Percentiles rank a stretch among this genome's conserved stretches.
Evolutionary conservation across 2,888 invertebrate species (phyloP).

Genomic region (Poecilus cupreus): DNA sequence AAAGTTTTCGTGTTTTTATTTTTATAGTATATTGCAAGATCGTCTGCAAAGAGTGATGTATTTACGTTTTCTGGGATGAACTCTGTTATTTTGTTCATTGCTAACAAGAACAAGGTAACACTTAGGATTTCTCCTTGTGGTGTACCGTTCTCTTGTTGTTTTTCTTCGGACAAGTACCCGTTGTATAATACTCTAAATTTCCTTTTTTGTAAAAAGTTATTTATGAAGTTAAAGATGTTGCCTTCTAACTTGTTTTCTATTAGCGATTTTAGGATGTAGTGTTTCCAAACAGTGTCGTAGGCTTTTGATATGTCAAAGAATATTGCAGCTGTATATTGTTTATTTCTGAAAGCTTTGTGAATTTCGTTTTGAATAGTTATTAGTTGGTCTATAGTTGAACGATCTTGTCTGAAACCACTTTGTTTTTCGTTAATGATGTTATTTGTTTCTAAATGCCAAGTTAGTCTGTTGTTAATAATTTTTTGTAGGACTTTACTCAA

Average conservation of each 20-base stretch:
- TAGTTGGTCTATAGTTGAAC: neutral
- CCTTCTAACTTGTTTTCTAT: neutral
- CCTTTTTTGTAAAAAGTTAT: neutral
- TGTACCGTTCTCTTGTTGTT: no score
- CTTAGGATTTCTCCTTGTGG: no score
- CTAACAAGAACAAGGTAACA: no score
- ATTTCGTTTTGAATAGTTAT: conserved; percentile 1
- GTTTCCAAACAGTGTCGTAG: neutral
- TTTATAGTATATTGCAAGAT: neutral
- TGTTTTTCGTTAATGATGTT: neutral
- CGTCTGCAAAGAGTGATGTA: neutral
- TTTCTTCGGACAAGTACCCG: no score
- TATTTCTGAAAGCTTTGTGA: neutral
- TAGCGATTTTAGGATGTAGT: neutral
- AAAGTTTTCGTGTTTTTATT: neutral
- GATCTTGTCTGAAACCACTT: conserved; percentile 30
- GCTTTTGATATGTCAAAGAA: conserved; percentile 7
- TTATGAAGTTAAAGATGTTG: neutral
- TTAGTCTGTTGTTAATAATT: conserved; percentile 38
- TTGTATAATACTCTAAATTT: conserved; percentile 31
- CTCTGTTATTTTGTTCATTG: neutral
- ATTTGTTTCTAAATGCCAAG: conserved; percentile 1
- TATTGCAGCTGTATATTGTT: conserved; percentile 12
- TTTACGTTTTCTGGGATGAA: neutral
- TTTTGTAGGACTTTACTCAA: conserved; percentile 48